These are phyloP conservation scores for Prosopocoilus inquinatus DNA, from an alignment of 2,888 invertebrate genomes.

Conservation along the genomic window DNA sequence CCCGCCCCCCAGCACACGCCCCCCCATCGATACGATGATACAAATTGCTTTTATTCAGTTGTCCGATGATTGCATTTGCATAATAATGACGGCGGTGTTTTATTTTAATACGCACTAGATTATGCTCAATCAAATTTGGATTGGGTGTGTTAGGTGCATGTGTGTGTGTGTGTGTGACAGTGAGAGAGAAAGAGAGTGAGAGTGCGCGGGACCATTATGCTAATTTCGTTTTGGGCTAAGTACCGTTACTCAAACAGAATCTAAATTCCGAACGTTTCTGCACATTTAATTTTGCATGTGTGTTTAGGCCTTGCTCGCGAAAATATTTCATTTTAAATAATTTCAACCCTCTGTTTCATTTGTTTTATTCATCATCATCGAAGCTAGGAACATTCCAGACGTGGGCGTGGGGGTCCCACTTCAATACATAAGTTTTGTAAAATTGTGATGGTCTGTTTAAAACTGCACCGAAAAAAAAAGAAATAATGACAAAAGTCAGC, in stretches of 20 bases:
- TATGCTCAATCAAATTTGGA: slow-evolving; percentile 20
- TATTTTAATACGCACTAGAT: slow-evolving; percentile 30
- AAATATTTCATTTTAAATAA: not conserved
- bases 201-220: slow-evolving; percentile 3
- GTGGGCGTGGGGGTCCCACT: too few relatives aligned
- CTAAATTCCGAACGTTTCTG: not conserved
- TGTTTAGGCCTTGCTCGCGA: not conserved
- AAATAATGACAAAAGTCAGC: too few relatives aligned
- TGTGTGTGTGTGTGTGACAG: not conserved
- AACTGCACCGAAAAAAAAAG: too few relatives aligned
- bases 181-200: too few relatives aligned
- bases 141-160: not conserved
- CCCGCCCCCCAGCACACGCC: too few relatives aligned
- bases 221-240: slow-evolving; percentile 6
- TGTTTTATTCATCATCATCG: not conserved
- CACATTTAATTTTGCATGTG: not conserved
- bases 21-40: too few relatives aligned
- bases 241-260: not conserved
- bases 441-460: too few relatives aligned
- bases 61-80: slow-evolving; percentile 30
- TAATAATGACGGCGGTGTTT: slow-evolving; percentile 29
- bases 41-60: slow-evolving; percentile 33
- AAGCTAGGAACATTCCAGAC: too few relatives aligned
- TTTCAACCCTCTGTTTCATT: not conserved
- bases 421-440: too few relatives aligned